Evolutionary conservation across 2,888 invertebrate species (phyloP), one percentile per base, ranked within the genome.

Genomic region (Himalopsyche japonica): DNA sequence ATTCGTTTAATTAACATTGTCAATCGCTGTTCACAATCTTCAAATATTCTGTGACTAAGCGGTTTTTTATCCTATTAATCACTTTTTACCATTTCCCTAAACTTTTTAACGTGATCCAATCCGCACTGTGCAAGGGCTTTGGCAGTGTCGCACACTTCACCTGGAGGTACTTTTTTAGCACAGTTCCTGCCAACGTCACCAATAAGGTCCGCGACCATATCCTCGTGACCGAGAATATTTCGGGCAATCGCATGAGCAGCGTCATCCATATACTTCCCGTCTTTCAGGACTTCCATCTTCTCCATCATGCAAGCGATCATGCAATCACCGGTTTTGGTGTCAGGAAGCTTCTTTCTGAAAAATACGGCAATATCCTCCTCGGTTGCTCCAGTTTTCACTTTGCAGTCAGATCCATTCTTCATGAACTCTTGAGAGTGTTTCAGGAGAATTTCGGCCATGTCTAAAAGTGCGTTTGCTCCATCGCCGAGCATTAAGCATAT

Each of bases 291-390:
- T 82, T 92, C 92, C 87, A 92, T 92, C 88, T 92, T 92, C 85
- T 92, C 92, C 84, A 92, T 87, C 92, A 92, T 92, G 87, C 92
- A 92, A 0, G 92, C 92, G 0, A 92, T 91, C 80, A 92, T 91
- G 88, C 92, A 92, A 83, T 92, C 91, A 0, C 92, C 92, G 0
- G 92, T 90, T 18, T 91, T 89, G 2, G 92, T 90, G 0, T 91
- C 90, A 0, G 92, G 92, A 0, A 92, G 89, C 0, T 92, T 90
- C 88, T 92, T 90, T 88, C 92, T 92, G 37, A 92, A 92, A 88
- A 92, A 91, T 88, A 92, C 91, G 4, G 91, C 87, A 0, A 92
- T 91, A 83, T 92, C 92, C 76, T 92, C 91, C 0, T 92, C 92
- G 0, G 92, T 90, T 0, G 92, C 92, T 4, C 91, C 89, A 0